phyloP scores from a whole-genome alignment of 2,888 invertebrate genomes.

The Myathropa florea region DNA sequence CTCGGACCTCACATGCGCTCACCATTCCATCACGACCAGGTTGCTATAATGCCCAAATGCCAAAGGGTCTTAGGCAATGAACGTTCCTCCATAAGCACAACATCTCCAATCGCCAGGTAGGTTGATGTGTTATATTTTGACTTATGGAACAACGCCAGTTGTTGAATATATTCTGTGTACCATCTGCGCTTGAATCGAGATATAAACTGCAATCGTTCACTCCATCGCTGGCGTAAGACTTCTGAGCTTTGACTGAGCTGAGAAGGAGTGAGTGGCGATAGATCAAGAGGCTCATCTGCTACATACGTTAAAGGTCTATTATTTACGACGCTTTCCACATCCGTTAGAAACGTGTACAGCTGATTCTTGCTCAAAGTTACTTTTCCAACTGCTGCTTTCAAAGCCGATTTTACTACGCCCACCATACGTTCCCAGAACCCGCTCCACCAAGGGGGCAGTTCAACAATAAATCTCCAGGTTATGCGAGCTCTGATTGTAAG shows the following conservation, averaged over 20 bases:
- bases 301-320: slow-evolving; percentile 13
- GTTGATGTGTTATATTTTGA: slow-evolving; percentile 12
- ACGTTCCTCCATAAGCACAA: slow-evolving; percentile 15
- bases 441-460: too few relatives aligned
- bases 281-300: slow-evolving; percentile 24
- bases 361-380: slow-evolving; percentile 9
- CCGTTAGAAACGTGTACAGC: slow-evolving; percentile 12
- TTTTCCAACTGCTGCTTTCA: slow-evolving; percentile 7
- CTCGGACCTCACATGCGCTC: slow-evolving; percentile 23
- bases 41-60: slow-evolving; percentile 7
- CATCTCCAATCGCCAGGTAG: slow-evolving; percentile 15
- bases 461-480: too few relatives aligned
- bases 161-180: slow-evolving; percentile 36
- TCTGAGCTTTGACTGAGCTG: too few relatives aligned
- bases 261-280: slow-evolving; percentile 15
- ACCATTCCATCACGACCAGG: slow-evolving; percentile 28
- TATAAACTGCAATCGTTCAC: too few relatives aligned
- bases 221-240: too few relatives aligned
- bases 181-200: too few relatives aligned
- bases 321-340: slow-evolving; percentile 16
- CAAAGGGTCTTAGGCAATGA: slow-evolving; percentile 8
- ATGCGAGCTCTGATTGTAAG: too few relatives aligned
- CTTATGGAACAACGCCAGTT: slow-evolving; percentile 16
- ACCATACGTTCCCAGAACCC: slow-evolving; percentile 2
- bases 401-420: slow-evolving; percentile 9